phyloP scores from a whole-genome alignment of 1,140 invertebrate species.

The Penaeus chinensis region DNA sequence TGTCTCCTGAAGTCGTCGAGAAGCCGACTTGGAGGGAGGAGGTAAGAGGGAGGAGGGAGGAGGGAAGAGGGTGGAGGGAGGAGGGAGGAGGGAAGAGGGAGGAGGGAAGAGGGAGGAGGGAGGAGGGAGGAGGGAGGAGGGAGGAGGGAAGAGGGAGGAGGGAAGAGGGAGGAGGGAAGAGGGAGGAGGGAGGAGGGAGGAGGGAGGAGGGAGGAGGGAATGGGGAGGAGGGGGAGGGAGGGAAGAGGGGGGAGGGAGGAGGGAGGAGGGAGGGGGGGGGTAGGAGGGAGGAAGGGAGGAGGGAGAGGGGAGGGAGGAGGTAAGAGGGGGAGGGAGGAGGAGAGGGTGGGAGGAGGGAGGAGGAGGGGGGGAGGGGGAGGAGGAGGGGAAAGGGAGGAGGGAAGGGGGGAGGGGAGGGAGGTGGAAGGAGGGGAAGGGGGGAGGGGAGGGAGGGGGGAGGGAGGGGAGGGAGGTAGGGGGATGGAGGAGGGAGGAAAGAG shows the following conservation, averaged over 20 bases:
- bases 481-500: not conserved
- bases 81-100: too few species aligned
- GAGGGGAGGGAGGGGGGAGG: not conserved
- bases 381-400: not conserved
- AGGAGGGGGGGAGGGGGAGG: not conserved
- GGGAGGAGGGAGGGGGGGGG: not conserved
- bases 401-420: not conserved
- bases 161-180: not conserved
- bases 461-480: not conserved
- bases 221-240: not conserved
- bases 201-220: not conserved
- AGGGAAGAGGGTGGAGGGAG: too few species aligned
- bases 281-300: too few species aligned
- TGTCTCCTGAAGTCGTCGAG: too few species aligned
- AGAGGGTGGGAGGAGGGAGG: not conserved
- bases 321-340: not conserved
- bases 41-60: too few species aligned
- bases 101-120: too few species aligned
- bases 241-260: not conserved
- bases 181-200: not conserved
- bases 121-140: too few species aligned
- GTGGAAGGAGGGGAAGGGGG: not conserved
- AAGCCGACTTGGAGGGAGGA: too few species aligned
- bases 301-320: not conserved
- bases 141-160: too few species aligned